Evolutionary conservation across 1,140 invertebrate species (phyloP), one percentile per base, ranked within the genome.

Genomic region (Dreissena polymorpha): DNA sequence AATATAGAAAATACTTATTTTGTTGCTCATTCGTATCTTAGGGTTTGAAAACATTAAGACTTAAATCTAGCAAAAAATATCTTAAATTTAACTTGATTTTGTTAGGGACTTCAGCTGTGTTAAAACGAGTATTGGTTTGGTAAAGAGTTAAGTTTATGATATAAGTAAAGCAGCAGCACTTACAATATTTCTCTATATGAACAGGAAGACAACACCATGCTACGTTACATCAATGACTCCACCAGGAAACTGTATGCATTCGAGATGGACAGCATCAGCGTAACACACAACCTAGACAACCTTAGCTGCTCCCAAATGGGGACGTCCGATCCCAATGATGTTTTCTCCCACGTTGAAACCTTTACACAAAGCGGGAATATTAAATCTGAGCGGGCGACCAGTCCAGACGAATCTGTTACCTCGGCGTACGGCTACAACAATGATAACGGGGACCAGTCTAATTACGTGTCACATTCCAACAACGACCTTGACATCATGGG

Each of bases 201-300:
- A 79, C 87, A 95, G 95, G 95, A 95, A 86, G 94, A 95, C 83
- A 94, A 94, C 87, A 92, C 93, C 23, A 89, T 94, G 74, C 88
- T 95, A 68, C 92, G 93, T 75, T 94, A 94, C 88, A 91, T 95
- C 23, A 94, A 95, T 87, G 93, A 94, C 78, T 92, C 92, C n/a
- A 94, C 93, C 83, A 92, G 95, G 55, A 88, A 83, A 60, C 85
- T 93, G 14, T 92, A 92, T 79, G 92, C 92, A 50, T 93, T 92
- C 86, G 88, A 92, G 67, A 88, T 92, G 86, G 77, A 86, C 23
- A 23, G 73, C 75, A 65, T 75, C 79, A 16, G 50, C 67, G 10
- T 21, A 12, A 7, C 55, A 39, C 0, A n/a, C 49, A 49, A 70
- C 23, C 8, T 7, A 57, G 76, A 21, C 39, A 2, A 68, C 16